These are phyloP conservation scores for Neocrepidodera transversa DNA, from an alignment of 2,888 invertebrate species.

Conservation along the genomic window DNA sequence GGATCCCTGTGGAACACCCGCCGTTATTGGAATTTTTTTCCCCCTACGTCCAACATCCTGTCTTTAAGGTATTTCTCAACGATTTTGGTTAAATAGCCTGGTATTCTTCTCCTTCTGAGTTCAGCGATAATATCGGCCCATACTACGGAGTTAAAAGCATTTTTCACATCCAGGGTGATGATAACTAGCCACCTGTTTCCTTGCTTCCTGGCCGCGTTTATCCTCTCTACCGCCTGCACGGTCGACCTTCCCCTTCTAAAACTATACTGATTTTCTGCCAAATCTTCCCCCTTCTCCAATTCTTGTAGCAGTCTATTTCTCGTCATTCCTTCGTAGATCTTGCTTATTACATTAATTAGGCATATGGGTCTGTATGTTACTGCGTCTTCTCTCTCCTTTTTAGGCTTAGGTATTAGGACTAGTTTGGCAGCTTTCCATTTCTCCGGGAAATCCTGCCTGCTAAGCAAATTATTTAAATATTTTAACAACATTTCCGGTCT, in stretches of 20 bases:
- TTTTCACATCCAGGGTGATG: neutral
- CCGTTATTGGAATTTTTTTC: neutral
- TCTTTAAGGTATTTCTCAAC: neutral
- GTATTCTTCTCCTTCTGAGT: neutral
- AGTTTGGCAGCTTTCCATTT: slow-evolving; percentile 1
- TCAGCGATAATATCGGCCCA: neutral
- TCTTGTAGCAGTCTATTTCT: neutral
- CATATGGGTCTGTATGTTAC: neutral
- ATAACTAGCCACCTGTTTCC: neutral
- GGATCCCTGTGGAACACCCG: slow-evolving; percentile 7
- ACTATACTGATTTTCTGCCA: slow-evolving; percentile 7
- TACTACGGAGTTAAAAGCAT: slow-evolving; percentile 3
- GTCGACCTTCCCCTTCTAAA: slow-evolving; percentile 7
- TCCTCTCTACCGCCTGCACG: neutral
- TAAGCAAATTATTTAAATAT: too few relatives aligned
- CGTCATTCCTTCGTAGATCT: neutral
- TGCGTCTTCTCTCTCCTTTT: too few relatives aligned
- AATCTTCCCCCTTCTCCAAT: neutral
- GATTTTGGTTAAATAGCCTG: neutral
- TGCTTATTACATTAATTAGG: neutral
- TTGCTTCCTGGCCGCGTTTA: neutral
- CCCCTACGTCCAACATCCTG: neutral
- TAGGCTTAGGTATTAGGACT: neutral
- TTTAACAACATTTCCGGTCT: too few relatives aligned
- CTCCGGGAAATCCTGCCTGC: slow-evolving; percentile 2